phyloP scores from a whole-genome alignment of 2,888 invertebrate species.

The Rapana venosa region DNA sequence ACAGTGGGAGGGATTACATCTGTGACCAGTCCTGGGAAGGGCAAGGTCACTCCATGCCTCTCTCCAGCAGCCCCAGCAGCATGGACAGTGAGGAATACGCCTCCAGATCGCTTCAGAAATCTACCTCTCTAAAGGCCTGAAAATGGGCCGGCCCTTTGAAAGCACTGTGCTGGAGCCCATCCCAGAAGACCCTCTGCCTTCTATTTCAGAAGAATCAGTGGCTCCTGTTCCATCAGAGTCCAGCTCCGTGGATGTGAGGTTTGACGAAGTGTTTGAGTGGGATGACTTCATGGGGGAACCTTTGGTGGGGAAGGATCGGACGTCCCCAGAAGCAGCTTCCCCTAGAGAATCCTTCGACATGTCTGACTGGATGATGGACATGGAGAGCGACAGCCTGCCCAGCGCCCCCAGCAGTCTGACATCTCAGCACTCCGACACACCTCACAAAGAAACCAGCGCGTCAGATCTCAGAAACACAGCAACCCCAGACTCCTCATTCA shows the following conservation, averaged over 20 bases:
- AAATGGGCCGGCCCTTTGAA: constrained; percentile 62
- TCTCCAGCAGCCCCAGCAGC: constrained; percentile 15
- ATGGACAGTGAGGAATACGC: constrained; percentile 52
- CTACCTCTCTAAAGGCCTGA: constrained; percentile 67
- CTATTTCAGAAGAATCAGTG: constrained; percentile 41
- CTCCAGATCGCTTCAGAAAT: constrained; percentile 63
- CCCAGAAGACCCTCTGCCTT: constrained; percentile 60
- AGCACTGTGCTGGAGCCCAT: constrained; percentile 66
- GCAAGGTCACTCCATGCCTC: background rate
- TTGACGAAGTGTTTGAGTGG: constrained; percentile 71
- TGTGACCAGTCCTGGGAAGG: constrained; percentile 43
- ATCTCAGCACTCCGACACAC: constrained; percentile 40
- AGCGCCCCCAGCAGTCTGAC: constrained; percentile 42
- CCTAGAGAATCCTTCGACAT: constrained; percentile 44
- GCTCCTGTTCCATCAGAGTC: constrained; percentile 55
- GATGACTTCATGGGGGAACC: constrained; percentile 71
- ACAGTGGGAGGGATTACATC: constrained; percentile 50
- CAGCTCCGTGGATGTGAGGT: constrained; percentile 55
- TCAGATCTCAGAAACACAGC: background rate
- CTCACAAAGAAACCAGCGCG: background rate
- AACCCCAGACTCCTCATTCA: background rate
- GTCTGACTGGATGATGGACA: constrained; percentile 53
- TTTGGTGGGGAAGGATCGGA: constrained; percentile 61
- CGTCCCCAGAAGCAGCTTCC: background rate
- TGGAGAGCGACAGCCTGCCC: constrained; percentile 44